A percentile compares a stretch with the other conserved stretches of the same genome.
Conservation (phyloP, 2,113 vertebrate species). For the Oophaga pumilio region DNA sequence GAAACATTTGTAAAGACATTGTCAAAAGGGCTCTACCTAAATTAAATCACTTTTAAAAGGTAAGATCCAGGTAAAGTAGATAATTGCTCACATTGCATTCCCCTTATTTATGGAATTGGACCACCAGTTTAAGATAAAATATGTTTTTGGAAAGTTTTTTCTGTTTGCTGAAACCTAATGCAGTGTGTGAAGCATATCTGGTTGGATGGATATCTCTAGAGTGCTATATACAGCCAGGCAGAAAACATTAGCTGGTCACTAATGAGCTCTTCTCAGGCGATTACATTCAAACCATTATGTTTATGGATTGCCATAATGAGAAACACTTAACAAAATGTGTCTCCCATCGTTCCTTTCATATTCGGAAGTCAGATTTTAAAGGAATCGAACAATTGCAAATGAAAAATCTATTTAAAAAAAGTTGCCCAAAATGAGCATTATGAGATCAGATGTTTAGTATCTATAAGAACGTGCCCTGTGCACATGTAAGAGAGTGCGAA, state of each 20-base stretch:
- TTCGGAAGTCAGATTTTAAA: background rate
- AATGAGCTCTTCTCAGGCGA: background rate
- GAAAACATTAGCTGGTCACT: background rate
- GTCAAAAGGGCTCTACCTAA: too few species aligned
- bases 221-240: background rate
- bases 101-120: background rate
- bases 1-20: too few species aligned
- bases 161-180: background rate
- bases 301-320: slow-evolving; percentile 27
- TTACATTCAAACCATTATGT: slow-evolving; percentile 4
- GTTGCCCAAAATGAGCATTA: background rate
- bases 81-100: background rate
- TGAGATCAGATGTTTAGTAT: background rate
- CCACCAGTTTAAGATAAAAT: background rate
- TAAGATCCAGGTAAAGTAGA: too few species aligned
- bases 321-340: slow-evolving; percentile 9
- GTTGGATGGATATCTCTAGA: background rate
- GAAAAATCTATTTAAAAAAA: background rate
- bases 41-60: too few species aligned
- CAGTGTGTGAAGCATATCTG: background rate
- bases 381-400: background rate
- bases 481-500: background rate
- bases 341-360: background rate
- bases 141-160: background rate
- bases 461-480: background rate